phyloP scores from a whole-genome alignment of 2,797 vertebrate genomes.

The Macropodus opercularis region DNA sequence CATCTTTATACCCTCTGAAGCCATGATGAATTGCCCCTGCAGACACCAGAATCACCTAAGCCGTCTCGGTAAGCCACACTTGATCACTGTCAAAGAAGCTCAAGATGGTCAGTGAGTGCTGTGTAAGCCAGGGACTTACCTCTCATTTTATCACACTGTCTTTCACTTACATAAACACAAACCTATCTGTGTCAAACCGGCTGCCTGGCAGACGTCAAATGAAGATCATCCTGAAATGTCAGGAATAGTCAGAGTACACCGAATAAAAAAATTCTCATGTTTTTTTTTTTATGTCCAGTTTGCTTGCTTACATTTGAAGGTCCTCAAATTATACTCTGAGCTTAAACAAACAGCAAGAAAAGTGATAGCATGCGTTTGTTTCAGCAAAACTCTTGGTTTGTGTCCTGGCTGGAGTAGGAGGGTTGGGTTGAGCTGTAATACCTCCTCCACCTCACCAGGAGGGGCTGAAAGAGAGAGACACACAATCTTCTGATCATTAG shows the following conservation, averaged over 20 bases:
- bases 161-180: constrained; percentile 37
- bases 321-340: no score
- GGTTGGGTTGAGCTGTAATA: no score
- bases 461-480: no score
- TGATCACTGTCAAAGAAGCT: constrained; percentile 82
- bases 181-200: constrained; percentile 61
- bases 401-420: no score
- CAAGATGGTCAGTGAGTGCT: constrained; percentile 76
- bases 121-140: constrained; percentile 53
- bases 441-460: no score
- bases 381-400: no score
- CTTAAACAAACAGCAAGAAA: no score
- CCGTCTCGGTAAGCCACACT: constrained; percentile 78
- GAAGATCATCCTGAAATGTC: constrained; percentile 36
- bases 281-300: no score
- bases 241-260: constrained; percentile 10
- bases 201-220: constrained; percentile 36
- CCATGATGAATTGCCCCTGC: constrained; percentile 82
- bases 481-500: no score
- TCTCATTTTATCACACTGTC: constrained; percentile 9
- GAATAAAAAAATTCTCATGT: no score
- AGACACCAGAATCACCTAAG: constrained; percentile 80
- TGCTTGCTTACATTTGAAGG: no score
- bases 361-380: no score
- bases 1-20: constrained; percentile 71